Evolutionary conservation across 1,140 invertebrate genomes (phyloP).

Genomic region (Drosophila gunungcola): DNA sequence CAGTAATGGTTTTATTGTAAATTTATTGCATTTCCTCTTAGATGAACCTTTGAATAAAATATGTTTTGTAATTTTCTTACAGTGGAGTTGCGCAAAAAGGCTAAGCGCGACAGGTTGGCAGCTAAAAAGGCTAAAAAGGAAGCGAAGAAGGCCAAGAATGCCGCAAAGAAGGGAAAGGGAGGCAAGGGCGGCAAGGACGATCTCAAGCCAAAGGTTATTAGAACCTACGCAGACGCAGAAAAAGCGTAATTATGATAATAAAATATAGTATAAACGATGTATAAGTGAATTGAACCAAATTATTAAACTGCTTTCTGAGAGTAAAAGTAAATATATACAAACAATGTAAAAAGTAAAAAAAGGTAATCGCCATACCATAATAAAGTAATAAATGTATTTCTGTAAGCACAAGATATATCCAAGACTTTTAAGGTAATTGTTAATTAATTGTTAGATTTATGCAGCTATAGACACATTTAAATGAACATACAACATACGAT

Average conservation of each 20-base stretch:
- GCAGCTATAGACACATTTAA: too few relatives aligned
- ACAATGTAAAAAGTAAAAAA: neutral
- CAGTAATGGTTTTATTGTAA: too few relatives aligned
- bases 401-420: too few relatives aligned
- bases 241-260: conserved; percentile 2
- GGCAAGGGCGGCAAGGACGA: conserved; percentile 6
- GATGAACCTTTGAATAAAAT: neutral
- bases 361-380: too few relatives aligned
- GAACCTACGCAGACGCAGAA: conserved; percentile 31
- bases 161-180: conserved; percentile 3
- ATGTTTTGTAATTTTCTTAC: neutral
- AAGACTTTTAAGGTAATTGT: too few relatives aligned
- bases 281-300: neutral
- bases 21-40: too few relatives aligned
- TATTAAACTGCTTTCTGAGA: neutral
- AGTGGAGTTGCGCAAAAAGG: conserved; percentile 15
- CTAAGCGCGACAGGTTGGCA: conserved; percentile 9
- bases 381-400: too few relatives aligned
- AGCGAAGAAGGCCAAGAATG: conserved; percentile 14
- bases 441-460: too few relatives aligned
- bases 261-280: too few relatives aligned
- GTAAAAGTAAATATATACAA: neutral
- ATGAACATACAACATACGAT: too few relatives aligned
- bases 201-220: conserved; percentile 24
- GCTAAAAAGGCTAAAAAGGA: conserved; percentile 25